Conservation (phyloP, 1,140 invertebrate genomes). For the Plectus sambesii region DNA sequence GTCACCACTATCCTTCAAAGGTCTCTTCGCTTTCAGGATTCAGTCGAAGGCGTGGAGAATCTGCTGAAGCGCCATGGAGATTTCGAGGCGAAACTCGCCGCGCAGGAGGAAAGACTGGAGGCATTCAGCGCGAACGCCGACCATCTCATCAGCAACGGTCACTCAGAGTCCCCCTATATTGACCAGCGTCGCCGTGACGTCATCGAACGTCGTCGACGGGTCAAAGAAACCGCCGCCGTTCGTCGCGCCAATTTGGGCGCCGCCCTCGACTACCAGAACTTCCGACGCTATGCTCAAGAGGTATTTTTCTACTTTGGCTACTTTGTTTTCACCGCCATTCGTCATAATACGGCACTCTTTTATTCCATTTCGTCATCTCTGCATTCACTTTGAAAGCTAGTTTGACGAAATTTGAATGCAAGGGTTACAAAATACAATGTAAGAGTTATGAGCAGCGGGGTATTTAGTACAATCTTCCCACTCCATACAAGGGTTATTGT, state of each 20-base stretch:
- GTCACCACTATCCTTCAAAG: too few relatives aligned
- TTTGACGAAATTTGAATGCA: too few relatives aligned
- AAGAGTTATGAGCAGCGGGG: too few relatives aligned
- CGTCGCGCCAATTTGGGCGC: conserved; percentile 62
- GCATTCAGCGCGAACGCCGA: conserved; percentile 74
- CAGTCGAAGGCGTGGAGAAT: conserved; percentile 84
- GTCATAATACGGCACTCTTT: too few relatives aligned
- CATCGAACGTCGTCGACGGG: conserved; percentile 58
- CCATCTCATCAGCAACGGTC: conserved; percentile 64
- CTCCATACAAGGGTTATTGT: too few relatives aligned
- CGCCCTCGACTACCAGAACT: conserved; percentile 68
- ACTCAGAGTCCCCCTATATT: conserved; percentile 58
- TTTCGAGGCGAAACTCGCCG: conserved; percentile 78
- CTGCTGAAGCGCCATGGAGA: conserved; percentile 84
- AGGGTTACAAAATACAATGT: too few relatives aligned
- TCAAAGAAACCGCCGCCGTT: conserved; percentile 62
- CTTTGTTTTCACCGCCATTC: too few relatives aligned
- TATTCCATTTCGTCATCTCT: too few relatives aligned
- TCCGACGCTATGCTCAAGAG: conserved; percentile 75
- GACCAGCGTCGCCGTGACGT: conserved; percentile 61
- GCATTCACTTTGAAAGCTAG: too few relatives aligned
- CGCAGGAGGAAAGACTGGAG: conserved; percentile 80
- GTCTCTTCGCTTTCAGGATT: conserved; percentile 64
- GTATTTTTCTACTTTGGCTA: too few relatives aligned
- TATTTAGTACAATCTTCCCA: too few relatives aligned